Evolutionary conservation across 2,797 vertebrate genomes (phyloP), one percentile per base, ranked within the genome.

Genomic region (Ctenochaetus hawaiiensis): DNA sequence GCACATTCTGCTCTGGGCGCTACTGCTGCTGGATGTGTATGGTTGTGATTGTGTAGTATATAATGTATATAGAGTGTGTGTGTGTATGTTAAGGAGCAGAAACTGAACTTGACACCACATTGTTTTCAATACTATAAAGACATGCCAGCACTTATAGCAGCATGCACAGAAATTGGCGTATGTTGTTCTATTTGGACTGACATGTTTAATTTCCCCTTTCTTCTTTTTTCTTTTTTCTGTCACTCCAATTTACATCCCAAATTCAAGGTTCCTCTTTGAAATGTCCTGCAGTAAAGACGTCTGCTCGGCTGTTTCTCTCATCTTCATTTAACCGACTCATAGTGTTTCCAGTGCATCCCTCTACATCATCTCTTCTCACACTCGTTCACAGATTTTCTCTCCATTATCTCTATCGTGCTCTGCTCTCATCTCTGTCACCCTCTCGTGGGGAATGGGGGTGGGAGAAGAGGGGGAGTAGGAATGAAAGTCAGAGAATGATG

Each of bases 361-460:
- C 64, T 54, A 8, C 30, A 62, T 83, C 69, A 72, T 72, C 63
- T 85, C 66, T 53, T 83, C 65, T 78, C 78, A 71, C 77, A 49
- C 67, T 23, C 68, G 51, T 81, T 83, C 83, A 78, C 89, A 93
- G 87, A 72, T 87, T 90, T 85, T 91, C 82, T 83, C 86, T 83
- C 86, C 87, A 89, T 91, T 84, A 90, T 84, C 82, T 86, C 58
- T 30, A 62, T 82, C 26, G 2, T 66, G 77, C 81, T 87, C 72
- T 87, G 87, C 87, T 91, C 86, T 88, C 84, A 88, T 89, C 77
- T 88, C 77, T 85, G 80, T 91, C 90, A 85, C 79, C 73, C 79
- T 90, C 91, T 88, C 83, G 44, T 59, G 90, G 86, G 91, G 82
- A 75, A 75, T 34, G 85, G 79, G 84, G 89, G 90, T 82, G 92